These are phyloP conservation scores for Pelecanoides urinatrix DNA, from an alignment of 2,113 vertebrate genomes.

Conservation along the genomic window DNA sequence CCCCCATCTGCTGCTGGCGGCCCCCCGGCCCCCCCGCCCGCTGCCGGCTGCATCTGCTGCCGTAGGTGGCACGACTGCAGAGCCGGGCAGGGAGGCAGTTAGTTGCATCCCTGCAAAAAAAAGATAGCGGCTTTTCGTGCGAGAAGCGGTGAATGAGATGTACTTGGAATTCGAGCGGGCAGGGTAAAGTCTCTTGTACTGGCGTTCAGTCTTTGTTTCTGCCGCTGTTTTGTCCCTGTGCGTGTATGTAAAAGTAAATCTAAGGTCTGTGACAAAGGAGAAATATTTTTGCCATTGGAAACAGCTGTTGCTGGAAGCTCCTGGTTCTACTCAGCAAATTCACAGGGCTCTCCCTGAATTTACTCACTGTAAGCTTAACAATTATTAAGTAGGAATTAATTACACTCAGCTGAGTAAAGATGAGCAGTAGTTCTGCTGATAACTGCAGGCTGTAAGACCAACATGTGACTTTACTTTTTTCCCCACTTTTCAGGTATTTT, in stretches of 20 bases:
- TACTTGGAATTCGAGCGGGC: rapidly evolving
- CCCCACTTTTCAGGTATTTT: background rate
- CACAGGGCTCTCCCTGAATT: background rate
- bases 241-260: background rate
- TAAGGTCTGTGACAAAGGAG: background rate
- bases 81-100: too few species aligned
- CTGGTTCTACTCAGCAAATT: background rate
- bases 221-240: background rate
- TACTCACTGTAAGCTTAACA: background rate
- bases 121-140: background rate
- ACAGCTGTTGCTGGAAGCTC: background rate
- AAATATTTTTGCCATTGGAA: background rate
- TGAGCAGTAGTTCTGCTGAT: background rate
- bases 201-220: background rate
- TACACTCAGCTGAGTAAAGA: background rate
- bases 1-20: too few species aligned
- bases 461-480: background rate
- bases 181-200: background rate
- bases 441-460: background rate
- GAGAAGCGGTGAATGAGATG: rapidly evolving
- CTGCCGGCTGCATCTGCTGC: background rate
- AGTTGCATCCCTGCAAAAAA: too few species aligned
- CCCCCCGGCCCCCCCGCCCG: background rate
- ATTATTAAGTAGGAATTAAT: background rate
- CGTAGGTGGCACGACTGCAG: rapidly evolving